Evolutionary conservation across 2,797 vertebrate genomes (phyloP).

Genomic region (Ctenopoma kingsleyae): DNA sequence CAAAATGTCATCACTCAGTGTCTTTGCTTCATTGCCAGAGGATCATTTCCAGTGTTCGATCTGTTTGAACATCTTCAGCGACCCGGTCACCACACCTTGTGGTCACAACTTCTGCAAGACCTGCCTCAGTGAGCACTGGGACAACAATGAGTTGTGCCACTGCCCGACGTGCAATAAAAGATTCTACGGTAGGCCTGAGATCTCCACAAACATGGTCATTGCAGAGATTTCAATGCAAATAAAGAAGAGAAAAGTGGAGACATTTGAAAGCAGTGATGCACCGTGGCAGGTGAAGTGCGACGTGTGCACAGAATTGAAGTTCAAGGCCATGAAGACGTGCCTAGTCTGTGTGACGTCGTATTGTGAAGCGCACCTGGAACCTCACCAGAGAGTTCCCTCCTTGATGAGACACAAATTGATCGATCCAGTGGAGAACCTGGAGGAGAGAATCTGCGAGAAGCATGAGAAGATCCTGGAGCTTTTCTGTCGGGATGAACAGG

Average conservation of each 20-base stretch:
- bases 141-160: slow-evolving; percentile 37
- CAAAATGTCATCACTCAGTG: slow-evolving; percentile 43
- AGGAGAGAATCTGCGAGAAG: slow-evolving; percentile 58
- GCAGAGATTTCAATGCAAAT: slow-evolving; percentile 62
- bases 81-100: slow-evolving; percentile 65
- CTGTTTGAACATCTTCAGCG: slow-evolving; percentile 60
- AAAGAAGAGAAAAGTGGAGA: slow-evolving; percentile 52
- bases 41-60: slow-evolving; percentile 53
- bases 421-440: slow-evolving; percentile 42
- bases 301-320: slow-evolving; percentile 33
- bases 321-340: slow-evolving; percentile 59
- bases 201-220: slow-evolving; percentile 50
- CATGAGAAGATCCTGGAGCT: slow-evolving; percentile 62
- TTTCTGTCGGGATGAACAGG: slow-evolving; percentile 59
- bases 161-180: slow-evolving; percentile 67
- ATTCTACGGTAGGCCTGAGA: slow-evolving; percentile 54
- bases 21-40: slow-evolving; percentile 31
- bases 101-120: slow-evolving; percentile 74
- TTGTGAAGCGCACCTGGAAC: slow-evolving; percentile 65
- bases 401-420: slow-evolving; percentile 66
- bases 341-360: slow-evolving; percentile 64
- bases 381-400: slow-evolving; percentile 53
- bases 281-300: slow-evolving; percentile 51
- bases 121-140: slow-evolving; percentile 66
- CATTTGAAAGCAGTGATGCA: rapidly evolving